Evolutionary conservation across 2,888 invertebrate genomes (phyloP), one percentile per base, ranked within the genome.

Genomic region (Byasa hedistus): DNA sequence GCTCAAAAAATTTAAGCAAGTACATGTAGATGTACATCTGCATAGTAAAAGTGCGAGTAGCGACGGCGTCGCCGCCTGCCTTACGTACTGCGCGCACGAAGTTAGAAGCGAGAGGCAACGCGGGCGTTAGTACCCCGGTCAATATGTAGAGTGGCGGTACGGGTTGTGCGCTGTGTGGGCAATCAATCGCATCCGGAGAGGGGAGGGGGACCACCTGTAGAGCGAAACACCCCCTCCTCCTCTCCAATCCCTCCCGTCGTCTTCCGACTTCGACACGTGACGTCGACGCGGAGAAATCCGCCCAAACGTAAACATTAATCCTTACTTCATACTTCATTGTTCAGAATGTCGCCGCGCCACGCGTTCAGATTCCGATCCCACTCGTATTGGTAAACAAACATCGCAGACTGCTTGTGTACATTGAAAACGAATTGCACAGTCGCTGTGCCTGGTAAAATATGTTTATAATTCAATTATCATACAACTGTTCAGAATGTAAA

Each of bases 301-400:
- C 88, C 90, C 87, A 90, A 90, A 91, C 91, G 91, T 91, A 91
- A 91, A 91, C 91, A 91, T 89, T 88, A 90, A 90, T 90, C 89
- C 90, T 89, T 88, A 87, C 83, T 89, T 88, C 90, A 87, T 88
- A 89, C 90, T 89, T 90, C 88, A 89, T 87, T 87, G 90, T 89
- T 84, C 84, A 83, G 86, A 87, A 86, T 87, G 87, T 84, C 83
- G 83, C 76, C 80, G 82, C 83, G 86, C 81, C 85, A 85, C 85
- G 89, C 88, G 87, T 82, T 79, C 83, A 80, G 77, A 87, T 87
- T 83, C 85, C 86, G 75, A 85, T 85, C 86, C 86, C 80, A 76
- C 74, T 76, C 75, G 79, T 89, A 90, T 91, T 89, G 84, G 89
- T 90, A 91, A 91, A 91, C 91, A 91, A 88, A 86, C 82, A 77